These are phyloP conservation scores for Xanthorhoe designata DNA, from an alignment of 2,888 invertebrate genomes.

Conservation along the genomic window DNA sequence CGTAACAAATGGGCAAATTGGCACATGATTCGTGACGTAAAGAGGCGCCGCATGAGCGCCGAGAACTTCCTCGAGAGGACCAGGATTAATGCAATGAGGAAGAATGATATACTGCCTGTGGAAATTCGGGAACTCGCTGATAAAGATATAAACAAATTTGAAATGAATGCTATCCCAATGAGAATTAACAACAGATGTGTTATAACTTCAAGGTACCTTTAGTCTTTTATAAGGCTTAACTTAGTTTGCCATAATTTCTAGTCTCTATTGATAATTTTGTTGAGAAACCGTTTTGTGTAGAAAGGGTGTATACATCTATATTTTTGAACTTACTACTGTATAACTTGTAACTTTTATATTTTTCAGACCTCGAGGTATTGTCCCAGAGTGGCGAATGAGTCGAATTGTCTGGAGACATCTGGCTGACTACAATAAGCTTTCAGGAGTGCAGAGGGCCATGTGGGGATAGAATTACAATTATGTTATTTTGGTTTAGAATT, in stretches of 20 bases:
- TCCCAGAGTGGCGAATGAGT: slow-evolving; percentile 93
- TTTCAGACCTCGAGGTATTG: slow-evolving; percentile 90
- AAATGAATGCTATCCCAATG: slow-evolving; percentile 88
- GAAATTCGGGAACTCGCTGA: slow-evolving; percentile 92
- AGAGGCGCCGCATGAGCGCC: slow-evolving; percentile 90
- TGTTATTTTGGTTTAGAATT: slow-evolving; percentile 18
- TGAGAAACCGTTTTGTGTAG: no score
- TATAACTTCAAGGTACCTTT: slow-evolving; percentile 90
- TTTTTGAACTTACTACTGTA: no score
- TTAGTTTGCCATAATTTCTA: neutral
- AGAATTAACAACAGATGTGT: slow-evolving; percentile 92
- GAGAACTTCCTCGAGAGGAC: slow-evolving; percentile 91
- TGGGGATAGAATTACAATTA: slow-evolving; percentile 88
- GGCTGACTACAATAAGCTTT: slow-evolving; percentile 96
- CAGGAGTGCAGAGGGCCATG: slow-evolving; percentile 97
- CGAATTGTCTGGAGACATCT: slow-evolving; percentile 95
- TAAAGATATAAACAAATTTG: slow-evolving; percentile 91
- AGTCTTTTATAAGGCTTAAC: neutral
- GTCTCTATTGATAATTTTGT: no score
- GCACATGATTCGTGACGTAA: slow-evolving; percentile 94
- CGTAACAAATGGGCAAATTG: slow-evolving; percentile 92
- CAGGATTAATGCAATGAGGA: slow-evolving; percentile 92
- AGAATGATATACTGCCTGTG: slow-evolving; percentile 93
- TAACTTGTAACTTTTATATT: neutral
- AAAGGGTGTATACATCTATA: no score